Conservation (phyloP, 1,140 invertebrate species). For the Drosophila willistoni region DNA sequence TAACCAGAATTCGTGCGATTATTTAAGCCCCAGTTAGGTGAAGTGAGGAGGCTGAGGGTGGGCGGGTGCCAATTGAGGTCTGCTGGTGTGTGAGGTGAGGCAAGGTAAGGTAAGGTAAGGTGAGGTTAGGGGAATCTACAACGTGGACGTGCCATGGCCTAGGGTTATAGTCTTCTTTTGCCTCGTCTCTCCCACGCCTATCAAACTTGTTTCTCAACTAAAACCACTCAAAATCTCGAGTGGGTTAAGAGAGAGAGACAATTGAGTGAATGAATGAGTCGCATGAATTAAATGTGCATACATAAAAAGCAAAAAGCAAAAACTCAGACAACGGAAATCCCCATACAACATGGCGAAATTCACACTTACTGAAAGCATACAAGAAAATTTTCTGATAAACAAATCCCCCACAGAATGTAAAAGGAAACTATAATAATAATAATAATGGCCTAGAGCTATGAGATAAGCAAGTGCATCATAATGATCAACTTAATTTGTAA, state of each 20-base stretch:
- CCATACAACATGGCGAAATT: slow-evolving; percentile 18
- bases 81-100: neutral
- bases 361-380: neutral
- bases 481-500: too few relatives aligned
- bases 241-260: slow-evolving; percentile 13
- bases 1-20: slow-evolving; percentile 74
- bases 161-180: slow-evolving; percentile 45
- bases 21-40: slow-evolving; percentile 60
- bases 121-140: neutral
- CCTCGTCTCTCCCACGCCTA: slow-evolving; percentile 39
- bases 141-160: slow-evolving; percentile 49
- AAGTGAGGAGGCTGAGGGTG: neutral
- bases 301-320: slow-evolving; percentile 16
- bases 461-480: too few relatives aligned
- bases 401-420: too few relatives aligned
- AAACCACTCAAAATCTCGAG: slow-evolving; percentile 26
- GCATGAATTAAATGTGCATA: slow-evolving; percentile 5
- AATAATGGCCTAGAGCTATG: too few relatives aligned
- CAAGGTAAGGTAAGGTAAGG: neutral
- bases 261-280: neutral
- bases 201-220: slow-evolving; percentile 40
- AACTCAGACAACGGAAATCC: slow-evolving; percentile 49
- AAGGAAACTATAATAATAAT: too few relatives aligned
- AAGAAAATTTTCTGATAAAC: slow-evolving; percentile 14
- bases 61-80: neutral